Conservation (phyloP, 2,113 vertebrate genomes). For the Strix aluco region DNA sequence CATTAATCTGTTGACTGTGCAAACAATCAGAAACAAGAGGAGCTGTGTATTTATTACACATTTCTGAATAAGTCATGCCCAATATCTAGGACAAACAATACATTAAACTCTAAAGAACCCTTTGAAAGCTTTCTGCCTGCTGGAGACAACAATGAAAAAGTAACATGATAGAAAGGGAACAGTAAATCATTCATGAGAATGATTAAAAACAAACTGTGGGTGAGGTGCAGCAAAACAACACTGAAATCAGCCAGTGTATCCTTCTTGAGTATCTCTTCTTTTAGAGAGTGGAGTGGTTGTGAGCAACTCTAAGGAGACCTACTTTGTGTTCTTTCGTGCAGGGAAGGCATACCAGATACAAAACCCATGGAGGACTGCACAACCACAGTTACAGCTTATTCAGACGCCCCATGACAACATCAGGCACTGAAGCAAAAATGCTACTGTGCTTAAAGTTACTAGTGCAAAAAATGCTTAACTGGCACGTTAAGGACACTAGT, state of each 20-base stretch:
- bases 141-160: constrained; percentile 21
- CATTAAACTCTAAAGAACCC: constrained; percentile 11
- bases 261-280: background rate
- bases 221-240: background rate
- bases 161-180: constrained; percentile 42
- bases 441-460: background rate
- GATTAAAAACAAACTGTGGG: background rate
- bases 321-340: background rate
- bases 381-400: background rate
- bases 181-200: constrained; percentile 55
- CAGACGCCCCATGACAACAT: background rate
- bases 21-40: constrained; percentile 22
- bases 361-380: background rate
- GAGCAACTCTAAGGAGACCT: background rate
- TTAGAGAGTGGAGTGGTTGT: background rate
- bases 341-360: background rate
- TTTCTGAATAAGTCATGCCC: constrained; percentile 40
- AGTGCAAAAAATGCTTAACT: background rate
- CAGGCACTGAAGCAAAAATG: background rate
- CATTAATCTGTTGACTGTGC: background rate
- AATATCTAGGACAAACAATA: constrained; percentile 40
- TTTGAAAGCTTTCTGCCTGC: constrained; percentile 36
- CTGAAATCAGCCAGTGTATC: background rate
- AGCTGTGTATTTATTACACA: constrained; percentile 43
- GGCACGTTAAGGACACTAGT: background rate